A percentile compares a stretch with the other conserved stretches of the same genome.
phyloP scores from a whole-genome alignment of 2,797 vertebrate species.

The Phalanger gymnotis region DNA sequence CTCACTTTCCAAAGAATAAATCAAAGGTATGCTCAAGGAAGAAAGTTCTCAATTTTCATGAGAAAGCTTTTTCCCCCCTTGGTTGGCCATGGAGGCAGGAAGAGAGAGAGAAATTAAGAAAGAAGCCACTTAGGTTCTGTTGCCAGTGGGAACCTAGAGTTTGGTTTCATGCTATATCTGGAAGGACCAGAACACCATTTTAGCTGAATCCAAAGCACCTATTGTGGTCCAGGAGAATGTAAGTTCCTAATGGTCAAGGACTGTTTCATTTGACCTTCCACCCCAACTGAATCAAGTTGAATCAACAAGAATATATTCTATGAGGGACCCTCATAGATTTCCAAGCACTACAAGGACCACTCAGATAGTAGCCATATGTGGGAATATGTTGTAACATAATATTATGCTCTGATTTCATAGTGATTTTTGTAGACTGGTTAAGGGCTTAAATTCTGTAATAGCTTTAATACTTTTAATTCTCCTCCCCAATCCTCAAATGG shows the following conservation, averaged over 20 bases:
- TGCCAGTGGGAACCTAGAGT: not conserved
- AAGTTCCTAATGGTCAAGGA: not conserved
- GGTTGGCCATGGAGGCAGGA: fast-evolving
- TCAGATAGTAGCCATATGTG: not conserved
- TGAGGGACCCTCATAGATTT: not conserved
- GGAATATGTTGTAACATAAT: not conserved
- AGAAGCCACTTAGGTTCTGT: no score
- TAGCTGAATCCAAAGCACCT: not conserved
- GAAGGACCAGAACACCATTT: not conserved
- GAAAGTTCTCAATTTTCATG: no score
- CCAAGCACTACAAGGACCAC: not conserved
- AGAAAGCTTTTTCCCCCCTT: no score
- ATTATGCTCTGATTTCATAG: not conserved
- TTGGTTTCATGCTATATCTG: not conserved
- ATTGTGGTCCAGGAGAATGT: not conserved
- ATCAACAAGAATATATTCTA: no score
- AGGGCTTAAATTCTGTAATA: not conserved
- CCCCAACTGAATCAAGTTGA: no score
- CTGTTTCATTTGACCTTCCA: no score
- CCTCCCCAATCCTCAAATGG: not conserved
- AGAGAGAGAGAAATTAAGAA: no score
- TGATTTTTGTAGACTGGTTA: not conserved
- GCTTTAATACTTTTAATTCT: not conserved
- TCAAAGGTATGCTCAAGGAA: not conserved
- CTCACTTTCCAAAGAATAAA: no score